These are phyloP conservation scores for Panorpa germanica DNA, from an alignment of 2,888 invertebrate genomes.

Conservation along the genomic window DNA sequence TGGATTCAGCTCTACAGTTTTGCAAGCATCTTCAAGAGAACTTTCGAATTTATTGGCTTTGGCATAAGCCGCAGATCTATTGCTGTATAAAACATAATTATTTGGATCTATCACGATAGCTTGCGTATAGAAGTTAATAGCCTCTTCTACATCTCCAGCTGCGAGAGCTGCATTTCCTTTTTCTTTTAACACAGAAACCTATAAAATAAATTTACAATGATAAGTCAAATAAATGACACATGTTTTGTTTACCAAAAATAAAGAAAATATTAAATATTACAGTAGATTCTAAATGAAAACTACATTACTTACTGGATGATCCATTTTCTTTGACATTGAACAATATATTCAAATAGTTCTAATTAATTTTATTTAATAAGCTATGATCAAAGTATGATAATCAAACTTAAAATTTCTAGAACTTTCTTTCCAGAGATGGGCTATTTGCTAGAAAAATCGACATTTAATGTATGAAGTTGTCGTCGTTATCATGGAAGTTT, in stretches of 20 bases:
- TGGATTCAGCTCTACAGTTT: constrained; percentile 60
- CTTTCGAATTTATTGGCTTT: constrained; percentile 54
- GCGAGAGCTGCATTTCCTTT: constrained; percentile 73
- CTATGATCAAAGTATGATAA: too few species aligned
- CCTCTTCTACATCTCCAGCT: constrained; percentile 57
- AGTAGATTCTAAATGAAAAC: too few species aligned
- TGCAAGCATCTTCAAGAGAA: constrained; percentile 71
- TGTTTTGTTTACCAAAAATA: constrained; percentile 1
- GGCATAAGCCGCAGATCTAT: constrained; percentile 79
- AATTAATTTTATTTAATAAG: too few species aligned
- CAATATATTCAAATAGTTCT: too few species aligned
- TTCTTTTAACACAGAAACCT: constrained; percentile 71
- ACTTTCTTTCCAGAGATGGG: too few species aligned
- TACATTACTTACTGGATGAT: too few species aligned
- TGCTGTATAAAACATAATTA: constrained; percentile 82
- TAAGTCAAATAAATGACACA: not conserved
- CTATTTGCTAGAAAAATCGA: too few species aligned
- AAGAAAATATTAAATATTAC: too few species aligned
- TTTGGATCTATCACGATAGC: constrained; percentile 60
- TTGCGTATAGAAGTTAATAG: constrained; percentile 59
- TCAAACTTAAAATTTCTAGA: too few species aligned
- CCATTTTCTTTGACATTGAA: too few species aligned
- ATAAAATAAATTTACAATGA: constrained; percentile 20
- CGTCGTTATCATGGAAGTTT: too few species aligned
- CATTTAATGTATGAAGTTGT: too few species aligned